Percentiles rank a stretch among this genome's conserved stretches.
Evolutionary conservation across 1,140 invertebrate genomes (phyloP).

Genomic region (Zaprionus camerounensis): DNA sequence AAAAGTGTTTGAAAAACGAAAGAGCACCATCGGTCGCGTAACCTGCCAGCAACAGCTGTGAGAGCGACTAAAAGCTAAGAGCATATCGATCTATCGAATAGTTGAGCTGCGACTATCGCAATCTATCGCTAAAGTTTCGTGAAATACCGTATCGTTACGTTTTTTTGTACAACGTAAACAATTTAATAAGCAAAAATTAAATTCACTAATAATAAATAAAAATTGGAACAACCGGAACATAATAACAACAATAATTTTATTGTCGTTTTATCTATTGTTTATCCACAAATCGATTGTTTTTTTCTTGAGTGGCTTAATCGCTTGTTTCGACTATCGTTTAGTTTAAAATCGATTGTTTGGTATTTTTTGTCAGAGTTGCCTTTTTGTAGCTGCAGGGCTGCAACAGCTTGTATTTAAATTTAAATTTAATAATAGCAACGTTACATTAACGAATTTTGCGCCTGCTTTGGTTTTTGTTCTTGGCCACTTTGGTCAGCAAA

Average conservation of each 20-base stretch:
- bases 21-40: slow-evolving; percentile 59
- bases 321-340: not conserved
- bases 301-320: no score
- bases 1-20: slow-evolving; percentile 9
- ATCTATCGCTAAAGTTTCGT: not conserved
- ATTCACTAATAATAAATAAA: not conserved
- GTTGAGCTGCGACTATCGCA: not conserved
- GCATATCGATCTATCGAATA: slow-evolving; percentile 24
- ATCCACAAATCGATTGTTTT: not conserved
- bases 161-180: not conserved
- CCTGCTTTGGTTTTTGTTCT: slow-evolving; percentile 15
- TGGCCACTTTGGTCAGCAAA: not conserved
- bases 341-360: not conserved
- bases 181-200: not conserved
- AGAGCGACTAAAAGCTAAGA: not conserved
- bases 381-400: not conserved
- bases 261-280: not conserved
- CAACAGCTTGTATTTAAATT: not conserved
- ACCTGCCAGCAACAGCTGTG: slow-evolving; percentile 57
- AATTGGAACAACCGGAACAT: not conserved
- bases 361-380: not conserved
- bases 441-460: slow-evolving; percentile 7
- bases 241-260: not conserved
- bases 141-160: no score
- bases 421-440: not conserved